Percentiles rank a stretch among this genome's conserved stretches.
phyloP scores from a whole-genome alignment of 2,888 invertebrate species.

The Trilocha varians region DNA sequence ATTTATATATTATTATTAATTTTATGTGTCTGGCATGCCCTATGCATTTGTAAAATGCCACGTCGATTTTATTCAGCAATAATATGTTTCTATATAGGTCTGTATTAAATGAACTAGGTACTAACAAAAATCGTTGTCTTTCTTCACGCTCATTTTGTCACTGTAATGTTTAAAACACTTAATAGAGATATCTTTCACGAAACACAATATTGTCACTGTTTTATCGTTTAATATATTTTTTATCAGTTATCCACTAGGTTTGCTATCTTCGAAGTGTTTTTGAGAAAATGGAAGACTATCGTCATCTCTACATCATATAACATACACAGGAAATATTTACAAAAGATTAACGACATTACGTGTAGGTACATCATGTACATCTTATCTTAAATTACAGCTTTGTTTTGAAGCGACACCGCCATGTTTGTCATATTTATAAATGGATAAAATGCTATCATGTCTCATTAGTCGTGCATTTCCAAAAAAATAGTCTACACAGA shows the following conservation, averaged over 20 bases:
- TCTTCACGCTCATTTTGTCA: slow-evolving; percentile 19
- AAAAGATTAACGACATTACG: slow-evolving; percentile 47
- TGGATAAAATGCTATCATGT: neutral
- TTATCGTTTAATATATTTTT: slow-evolving; percentile 15
- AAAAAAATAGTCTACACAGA: no score
- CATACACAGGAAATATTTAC: slow-evolving; percentile 49
- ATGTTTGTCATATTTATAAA: neutral
- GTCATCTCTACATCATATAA: slow-evolving; percentile 34
- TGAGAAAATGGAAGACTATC: slow-evolving; percentile 35
- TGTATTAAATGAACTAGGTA: slow-evolving; percentile 11
- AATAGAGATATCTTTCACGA: neutral
- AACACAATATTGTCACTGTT: slow-evolving; percentile 6
- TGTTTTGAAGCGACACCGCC: neutral
- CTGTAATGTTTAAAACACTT: neutral
- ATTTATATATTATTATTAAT: no score
- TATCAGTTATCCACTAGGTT: slow-evolving; percentile 11
- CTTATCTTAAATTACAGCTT: slow-evolving; percentile 33
- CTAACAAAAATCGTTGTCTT: slow-evolving; percentile 63
- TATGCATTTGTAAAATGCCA: no score
- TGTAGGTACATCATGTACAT: slow-evolving; percentile 28
- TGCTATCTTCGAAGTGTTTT: slow-evolving; percentile 29
- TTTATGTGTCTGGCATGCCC: no score
- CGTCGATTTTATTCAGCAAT: no score
- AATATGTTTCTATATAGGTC: no score
- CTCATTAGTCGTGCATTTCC: no score